These are phyloP conservation scores for Neocrepidodera transversa DNA, from an alignment of 2,888 invertebrate genomes.

Conservation along the genomic window DNA sequence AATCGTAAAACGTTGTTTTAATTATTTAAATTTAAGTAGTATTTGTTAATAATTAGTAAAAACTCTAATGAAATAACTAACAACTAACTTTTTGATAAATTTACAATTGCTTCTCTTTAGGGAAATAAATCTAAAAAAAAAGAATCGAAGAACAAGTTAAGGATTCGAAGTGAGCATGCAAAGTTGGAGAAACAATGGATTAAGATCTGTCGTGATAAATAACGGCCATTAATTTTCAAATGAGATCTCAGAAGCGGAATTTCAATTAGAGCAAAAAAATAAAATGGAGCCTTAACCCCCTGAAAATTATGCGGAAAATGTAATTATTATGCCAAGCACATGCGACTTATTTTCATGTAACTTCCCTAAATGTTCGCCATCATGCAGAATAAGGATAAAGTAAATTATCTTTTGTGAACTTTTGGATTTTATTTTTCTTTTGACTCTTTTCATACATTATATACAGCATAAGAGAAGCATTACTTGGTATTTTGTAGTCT, in stretches of 20 bases:
- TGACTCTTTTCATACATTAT: not conserved
- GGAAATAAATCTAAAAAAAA: not conserved
- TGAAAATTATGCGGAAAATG: slow-evolving; percentile 38
- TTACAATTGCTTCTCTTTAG: not conserved
- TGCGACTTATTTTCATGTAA: slow-evolving; percentile 41
- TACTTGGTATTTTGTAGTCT: no score
- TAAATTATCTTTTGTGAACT: slow-evolving; percentile 5
- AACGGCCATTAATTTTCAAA: slow-evolving; percentile 15
- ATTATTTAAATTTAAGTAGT: no score
- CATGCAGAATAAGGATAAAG: slow-evolving; percentile 36
- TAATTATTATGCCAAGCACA: slow-evolving; percentile 45
- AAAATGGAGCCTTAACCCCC: not conserved
- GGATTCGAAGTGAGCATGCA: slow-evolving; percentile 1
- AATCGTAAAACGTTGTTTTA: no score
- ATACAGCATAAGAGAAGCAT: no score
- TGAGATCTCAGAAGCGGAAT: slow-evolving; percentile 15
- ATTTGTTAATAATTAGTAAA: no score
- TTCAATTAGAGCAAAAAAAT: slow-evolving; percentile 14
- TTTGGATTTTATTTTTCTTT: not conserved
- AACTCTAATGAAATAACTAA: no score
- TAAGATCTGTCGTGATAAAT: slow-evolving; percentile 13
- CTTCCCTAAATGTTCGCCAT: slow-evolving; percentile 35
- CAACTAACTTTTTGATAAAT: no score
- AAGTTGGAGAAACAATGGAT: slow-evolving; percentile 9
- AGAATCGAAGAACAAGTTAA: slow-evolving; percentile 1